phyloP scores from a whole-genome alignment of 2,888 invertebrate species.

The Calliscelio sp. region DNA sequence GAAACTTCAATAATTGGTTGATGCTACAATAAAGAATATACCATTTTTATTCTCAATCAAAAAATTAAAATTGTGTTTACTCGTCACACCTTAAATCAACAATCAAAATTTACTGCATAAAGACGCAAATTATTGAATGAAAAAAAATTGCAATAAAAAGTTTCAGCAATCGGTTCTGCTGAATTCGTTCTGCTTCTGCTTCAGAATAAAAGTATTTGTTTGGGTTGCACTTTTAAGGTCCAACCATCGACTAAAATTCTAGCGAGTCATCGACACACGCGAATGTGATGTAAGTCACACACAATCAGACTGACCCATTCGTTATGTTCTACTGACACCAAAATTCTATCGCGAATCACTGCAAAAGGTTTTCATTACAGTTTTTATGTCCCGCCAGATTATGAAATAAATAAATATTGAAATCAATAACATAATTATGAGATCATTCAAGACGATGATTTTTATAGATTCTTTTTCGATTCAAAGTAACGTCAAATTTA shows the following conservation, averaged over 20 bases:
- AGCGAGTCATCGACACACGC: slow-evolving; percentile 39
- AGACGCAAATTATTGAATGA: no score
- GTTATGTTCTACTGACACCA: slow-evolving; percentile 45
- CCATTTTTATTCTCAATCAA: not conserved
- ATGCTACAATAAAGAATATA: not conserved
- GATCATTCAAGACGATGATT: slow-evolving; percentile 6
- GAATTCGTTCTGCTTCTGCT: slow-evolving; percentile 30
- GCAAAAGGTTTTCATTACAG: slow-evolving; percentile 10
- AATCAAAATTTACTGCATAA: no score
- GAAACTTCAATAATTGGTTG: slow-evolving; percentile 12
- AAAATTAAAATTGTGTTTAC: not conserved
- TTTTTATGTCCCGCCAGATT: slow-evolving; percentile 15
- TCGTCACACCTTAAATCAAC: no score
- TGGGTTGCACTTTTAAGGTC: slow-evolving; percentile 34
- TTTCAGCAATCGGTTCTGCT: no score
- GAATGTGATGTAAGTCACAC: slow-evolving; percentile 47
- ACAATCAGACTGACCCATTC: slow-evolving; percentile 40
- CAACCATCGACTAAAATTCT: slow-evolving; percentile 4
- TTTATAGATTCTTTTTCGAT: slow-evolving; percentile 9
- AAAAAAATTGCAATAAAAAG: no score
- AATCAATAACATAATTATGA: slow-evolving; percentile 24
- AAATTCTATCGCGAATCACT: slow-evolving; percentile 29
- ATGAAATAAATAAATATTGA: slow-evolving; percentile 33
- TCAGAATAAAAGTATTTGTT: slow-evolving; percentile 33
- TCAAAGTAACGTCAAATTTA: slow-evolving; percentile 8